Conservation (phyloP, 2,797 vertebrate species). For the Adelosebastes latens region DNA sequence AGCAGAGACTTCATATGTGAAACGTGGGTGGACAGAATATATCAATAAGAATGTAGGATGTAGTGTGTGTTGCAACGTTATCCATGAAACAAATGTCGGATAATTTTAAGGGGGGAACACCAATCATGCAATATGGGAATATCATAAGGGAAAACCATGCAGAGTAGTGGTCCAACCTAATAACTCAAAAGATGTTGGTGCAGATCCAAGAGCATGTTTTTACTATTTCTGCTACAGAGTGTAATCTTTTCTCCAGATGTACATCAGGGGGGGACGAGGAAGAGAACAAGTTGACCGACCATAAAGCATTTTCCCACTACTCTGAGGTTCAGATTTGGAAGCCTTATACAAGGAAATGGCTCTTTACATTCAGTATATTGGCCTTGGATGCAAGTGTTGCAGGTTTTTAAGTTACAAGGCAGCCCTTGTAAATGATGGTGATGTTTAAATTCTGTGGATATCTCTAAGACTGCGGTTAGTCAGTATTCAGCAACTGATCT, state of each 20-base stretch:
- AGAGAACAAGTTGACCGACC: background rate
- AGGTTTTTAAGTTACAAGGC: background rate
- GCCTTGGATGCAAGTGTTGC: background rate
- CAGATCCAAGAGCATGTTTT: background rate
- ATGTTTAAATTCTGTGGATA: background rate
- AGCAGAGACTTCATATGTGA: background rate
- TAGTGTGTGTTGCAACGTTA: background rate
- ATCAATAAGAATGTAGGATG: background rate
- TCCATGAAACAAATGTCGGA: background rate
- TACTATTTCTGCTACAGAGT: background rate
- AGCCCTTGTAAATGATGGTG: background rate
- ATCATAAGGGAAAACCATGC: background rate
- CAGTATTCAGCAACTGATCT: constrained; percentile 12
- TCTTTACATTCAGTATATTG: background rate
- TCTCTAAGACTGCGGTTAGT: background rate
- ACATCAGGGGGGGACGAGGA: background rate
- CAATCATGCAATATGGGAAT: background rate
- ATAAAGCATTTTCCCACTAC: background rate
- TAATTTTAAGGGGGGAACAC: background rate
- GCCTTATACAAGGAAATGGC: background rate
- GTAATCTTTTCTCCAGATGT: constrained; percentile 5
- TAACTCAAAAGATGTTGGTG: background rate
- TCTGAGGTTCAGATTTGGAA: background rate
- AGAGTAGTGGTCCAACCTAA: background rate
- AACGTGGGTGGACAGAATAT: background rate